A percentile compares a stretch with the other conserved stretches of the same genome.
These are phyloP conservation scores for Toxostoma redivivum DNA, from an alignment of 2,113 vertebrate genomes.

Conservation along the genomic window DNA sequence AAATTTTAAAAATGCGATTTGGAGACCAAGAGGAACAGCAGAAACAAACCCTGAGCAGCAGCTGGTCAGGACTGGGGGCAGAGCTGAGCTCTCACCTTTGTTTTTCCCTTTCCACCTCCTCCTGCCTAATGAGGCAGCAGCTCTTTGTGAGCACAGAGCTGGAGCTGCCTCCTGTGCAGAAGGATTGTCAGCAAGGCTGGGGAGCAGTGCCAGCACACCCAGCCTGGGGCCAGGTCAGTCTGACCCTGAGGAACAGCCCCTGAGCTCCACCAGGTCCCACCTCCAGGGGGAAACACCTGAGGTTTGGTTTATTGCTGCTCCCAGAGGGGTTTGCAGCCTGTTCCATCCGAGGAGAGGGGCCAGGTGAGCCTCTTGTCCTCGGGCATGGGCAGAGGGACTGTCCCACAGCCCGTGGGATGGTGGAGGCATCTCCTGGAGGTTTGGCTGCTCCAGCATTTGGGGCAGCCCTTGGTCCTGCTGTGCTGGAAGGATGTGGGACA, in stretches of 20 bases:
- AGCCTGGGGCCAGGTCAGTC: not conserved
- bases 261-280: not conserved
- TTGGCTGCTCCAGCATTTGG: fast-evolving
- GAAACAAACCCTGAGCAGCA: not conserved
- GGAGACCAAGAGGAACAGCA: not conserved
- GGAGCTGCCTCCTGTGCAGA: not conserved
- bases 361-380: not conserved
- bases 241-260: not conserved
- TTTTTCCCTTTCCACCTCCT: not conserved
- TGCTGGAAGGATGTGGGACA: fast-evolving
- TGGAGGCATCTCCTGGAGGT: not conserved
- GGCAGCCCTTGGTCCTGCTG: fast-evolving
- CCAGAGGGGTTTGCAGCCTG: not conserved
- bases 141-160: not conserved
- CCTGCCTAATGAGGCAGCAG: not conserved
- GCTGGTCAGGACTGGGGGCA: not conserved
- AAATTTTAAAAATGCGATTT: not conserved
- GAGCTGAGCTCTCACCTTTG: not conserved
- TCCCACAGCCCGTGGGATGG: not conserved
- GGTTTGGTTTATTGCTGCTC: not conserved
- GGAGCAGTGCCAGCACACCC: not conserved
- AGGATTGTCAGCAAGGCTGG: fast-evolving
- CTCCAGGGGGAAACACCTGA: not conserved
- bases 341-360: not conserved
- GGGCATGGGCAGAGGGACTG: fast-evolving